Evolutionary conservation across 2,797 vertebrate species (phyloP), one percentile per base, ranked within the genome.

Genomic region (Siniperca undulata): DNA sequence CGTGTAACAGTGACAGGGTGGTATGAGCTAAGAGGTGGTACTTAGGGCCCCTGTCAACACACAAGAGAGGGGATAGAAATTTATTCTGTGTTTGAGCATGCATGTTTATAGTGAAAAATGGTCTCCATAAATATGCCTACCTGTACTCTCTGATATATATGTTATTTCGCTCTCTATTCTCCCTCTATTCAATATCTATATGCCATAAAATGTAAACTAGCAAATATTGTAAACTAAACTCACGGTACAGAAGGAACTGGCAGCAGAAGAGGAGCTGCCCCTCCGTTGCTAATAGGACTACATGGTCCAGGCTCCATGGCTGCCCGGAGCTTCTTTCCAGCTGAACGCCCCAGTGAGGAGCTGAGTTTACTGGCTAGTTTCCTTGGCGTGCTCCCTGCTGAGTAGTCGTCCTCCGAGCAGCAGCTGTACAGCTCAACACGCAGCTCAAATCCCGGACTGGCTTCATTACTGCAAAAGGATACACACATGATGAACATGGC

Each of bases 311-410:
- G 96, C 44, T 99, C 98, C 93, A 99, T 92, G 8, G 96, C 93
- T 0, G 97, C 95, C 13, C 97, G 94, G 36, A 98, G 89, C 85
- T 97, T 97, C 88, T 95, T 97, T 50, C 98, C 98, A 0, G 97
- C 90, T 0, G 97, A 97, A 58, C 98, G 96, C 3, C 98, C 98
- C 83, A 99, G 93, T 0, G 98, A 98, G 55, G 96, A 97, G 96
- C 97, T 98, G 85, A 99, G 95, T 76, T 97, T 98, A 83, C 96
- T 98, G 85, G 97, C 97, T 64, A 99, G 94, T 69, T 97, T 97
- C 77, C 96, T 95, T 0, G 98, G 97, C 5, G 97, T 96, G 74
- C 94, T 97, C 65, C 97, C 95, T 11, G 96, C 93, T 0, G 95
- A 96, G 48, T 95, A 97, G 72, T 97, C 97, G 0, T 97, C 98